These are phyloP conservation scores for Argyrosomus japonicus DNA, from an alignment of 2,113 vertebrate species.

Conservation along the genomic window DNA sequence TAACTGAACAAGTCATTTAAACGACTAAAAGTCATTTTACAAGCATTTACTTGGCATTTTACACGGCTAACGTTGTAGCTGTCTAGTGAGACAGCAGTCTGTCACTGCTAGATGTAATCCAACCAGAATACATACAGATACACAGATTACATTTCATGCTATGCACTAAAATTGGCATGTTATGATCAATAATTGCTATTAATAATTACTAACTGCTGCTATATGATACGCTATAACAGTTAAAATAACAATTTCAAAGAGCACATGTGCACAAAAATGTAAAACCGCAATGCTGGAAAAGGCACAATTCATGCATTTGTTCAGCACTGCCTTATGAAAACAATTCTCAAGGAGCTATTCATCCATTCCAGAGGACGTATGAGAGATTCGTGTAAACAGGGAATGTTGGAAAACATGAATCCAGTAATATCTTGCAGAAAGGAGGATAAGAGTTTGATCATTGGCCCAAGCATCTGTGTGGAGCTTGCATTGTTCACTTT, in stretches of 20 bases:
- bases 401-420: not conserved
- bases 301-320: not conserved
- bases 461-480: constrained; percentile 33
- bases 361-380: not conserved
- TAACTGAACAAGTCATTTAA: not conserved
- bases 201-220: not conserved
- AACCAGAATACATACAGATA: not conserved
- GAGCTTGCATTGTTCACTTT: constrained; percentile 63
- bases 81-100: not conserved
- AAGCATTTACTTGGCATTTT: not conserved
- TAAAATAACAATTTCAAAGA: not conserved
- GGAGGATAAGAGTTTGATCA: constrained; percentile 1
- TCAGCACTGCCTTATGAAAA: not conserved
- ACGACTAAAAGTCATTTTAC: not conserved
- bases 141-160: constrained; percentile 20
- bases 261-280: not conserved
- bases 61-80: not conserved
- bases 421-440: not conserved
- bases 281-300: no score
- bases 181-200: constrained; percentile 14
- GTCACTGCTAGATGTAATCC: not conserved
- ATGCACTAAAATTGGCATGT: not conserved
- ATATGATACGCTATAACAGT: not conserved
- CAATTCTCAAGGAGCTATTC: not conserved
- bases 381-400: not conserved